Evolutionary conservation across 1,140 invertebrate species (phyloP).

Genomic region (Araneus ventricosus): DNA sequence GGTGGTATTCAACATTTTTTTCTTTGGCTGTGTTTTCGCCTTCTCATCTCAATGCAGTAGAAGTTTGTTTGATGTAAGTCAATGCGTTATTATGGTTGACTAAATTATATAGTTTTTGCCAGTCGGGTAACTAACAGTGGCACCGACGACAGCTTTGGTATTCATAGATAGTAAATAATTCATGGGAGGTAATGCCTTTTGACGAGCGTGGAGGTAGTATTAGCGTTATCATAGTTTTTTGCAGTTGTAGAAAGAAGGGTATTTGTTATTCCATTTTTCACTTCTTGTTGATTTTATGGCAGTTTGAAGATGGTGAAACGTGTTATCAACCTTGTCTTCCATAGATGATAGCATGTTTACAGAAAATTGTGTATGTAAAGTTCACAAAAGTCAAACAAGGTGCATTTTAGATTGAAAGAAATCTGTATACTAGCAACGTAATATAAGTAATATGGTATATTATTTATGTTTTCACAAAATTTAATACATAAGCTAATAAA

Average conservation of each 20-base stretch:
- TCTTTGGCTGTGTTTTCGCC: background rate
- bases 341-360: too few species aligned
- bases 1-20: conserved; percentile 55
- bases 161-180: conserved; percentile 15
- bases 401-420: too few species aligned
- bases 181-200: conserved; percentile 8
- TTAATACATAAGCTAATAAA: too few species aligned
- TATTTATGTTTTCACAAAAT: too few species aligned
- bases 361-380: too few species aligned
- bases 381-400: too few species aligned
- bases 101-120: conserved; percentile 30
- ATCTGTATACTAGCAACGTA: too few species aligned
- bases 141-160: conserved; percentile 1
- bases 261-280: background rate
- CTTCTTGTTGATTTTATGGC: background rate
- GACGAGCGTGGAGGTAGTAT: background rate
- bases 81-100: background rate
- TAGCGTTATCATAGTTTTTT: background rate
- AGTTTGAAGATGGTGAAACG: background rate
- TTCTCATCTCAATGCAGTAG: background rate
- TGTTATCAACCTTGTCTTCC: background rate
- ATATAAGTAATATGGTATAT: too few species aligned
- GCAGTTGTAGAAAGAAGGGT: background rate
- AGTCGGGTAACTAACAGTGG: background rate
- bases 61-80: conserved; percentile 37